Evolutionary conservation across 2,797 vertebrate genomes (phyloP), one percentile per base, ranked within the genome.

Genomic region (Oreochromis mossambicus): DNA sequence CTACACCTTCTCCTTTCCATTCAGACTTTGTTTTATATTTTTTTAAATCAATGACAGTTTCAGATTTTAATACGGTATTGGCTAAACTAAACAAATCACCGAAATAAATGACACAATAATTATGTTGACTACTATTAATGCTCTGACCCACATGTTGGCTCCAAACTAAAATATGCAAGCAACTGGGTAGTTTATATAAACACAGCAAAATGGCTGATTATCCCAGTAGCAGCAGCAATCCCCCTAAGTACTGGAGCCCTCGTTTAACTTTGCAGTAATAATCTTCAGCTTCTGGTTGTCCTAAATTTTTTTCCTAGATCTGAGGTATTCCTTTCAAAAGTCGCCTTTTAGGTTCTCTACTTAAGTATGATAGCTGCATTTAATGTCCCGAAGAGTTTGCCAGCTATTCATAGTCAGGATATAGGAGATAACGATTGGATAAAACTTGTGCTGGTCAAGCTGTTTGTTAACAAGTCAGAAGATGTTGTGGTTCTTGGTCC

Each of bases 211-310:
- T 90, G 83, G 85, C 89, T 82, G 85, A 91, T 93, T 88, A 87
- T 90, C 83, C 89, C 90, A 92, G 94, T 94, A 95, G 96, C 92
- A 91, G 92, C 78, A 91, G 91, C 82, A 93, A 94, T 92, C 94
- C 87, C 10, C 80, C 87, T 82, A 89, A 92, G 86, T 92, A 89
- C 86, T 86, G 79, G 81, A 92, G 90, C 84, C 92, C 90, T 78
- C 94, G 89, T 96, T 96, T 95, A 95, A 84, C 88, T 94, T 90
- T 93, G 88, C 83, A 95, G 95, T 91, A 96, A 96, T 94, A 96
- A 95, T 95, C 94, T 90, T 87, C 19, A 88, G 81, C 84, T 92
- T 93, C 90, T 89, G 83, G 87, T 92, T 58, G 80, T 85, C 79
- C 34, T 88, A 91, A 87, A 94, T 93, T 43, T 68, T 46, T 63